These are phyloP conservation scores for Adrianichthys oophorus DNA, from an alignment of 2,797 vertebrate genomes.

Conservation along the genomic window DNA sequence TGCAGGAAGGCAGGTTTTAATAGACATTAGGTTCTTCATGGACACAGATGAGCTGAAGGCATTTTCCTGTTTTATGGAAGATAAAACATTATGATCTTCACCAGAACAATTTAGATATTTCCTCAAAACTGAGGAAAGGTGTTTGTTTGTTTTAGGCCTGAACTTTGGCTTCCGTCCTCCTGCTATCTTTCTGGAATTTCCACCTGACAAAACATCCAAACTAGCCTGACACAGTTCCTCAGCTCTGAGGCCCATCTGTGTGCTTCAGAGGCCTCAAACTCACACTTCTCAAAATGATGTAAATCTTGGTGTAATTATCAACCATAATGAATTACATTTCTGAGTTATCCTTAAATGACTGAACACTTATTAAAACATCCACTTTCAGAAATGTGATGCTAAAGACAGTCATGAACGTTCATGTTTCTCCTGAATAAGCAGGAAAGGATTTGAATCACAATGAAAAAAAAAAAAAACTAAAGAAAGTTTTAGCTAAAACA, in stretches of 20 bases:
- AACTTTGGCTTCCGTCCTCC: not conserved
- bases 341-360: too few species aligned
- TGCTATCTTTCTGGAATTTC: conserved; percentile 1
- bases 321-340: too few species aligned
- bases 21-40: not conserved
- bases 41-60: not conserved
- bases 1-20: too few species aligned
- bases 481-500: too few species aligned
- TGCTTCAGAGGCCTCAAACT: not conserved
- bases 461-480: too few species aligned
- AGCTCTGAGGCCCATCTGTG: not conserved
- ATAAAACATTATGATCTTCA: not conserved
- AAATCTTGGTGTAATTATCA: not conserved
- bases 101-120: not conserved
- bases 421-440: too few species aligned
- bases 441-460: too few species aligned
- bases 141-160: not conserved
- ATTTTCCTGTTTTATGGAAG: not conserved
- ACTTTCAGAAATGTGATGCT: too few species aligned
- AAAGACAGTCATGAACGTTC: too few species aligned
- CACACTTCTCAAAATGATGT: not conserved
- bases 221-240: not conserved
- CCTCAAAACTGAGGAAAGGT: not conserved
- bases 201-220: conserved; percentile 1
- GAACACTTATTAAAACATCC: too few species aligned